phyloP scores from a whole-genome alignment of 2,113 vertebrate genomes.

The Ranitomeya imitator region DNA sequence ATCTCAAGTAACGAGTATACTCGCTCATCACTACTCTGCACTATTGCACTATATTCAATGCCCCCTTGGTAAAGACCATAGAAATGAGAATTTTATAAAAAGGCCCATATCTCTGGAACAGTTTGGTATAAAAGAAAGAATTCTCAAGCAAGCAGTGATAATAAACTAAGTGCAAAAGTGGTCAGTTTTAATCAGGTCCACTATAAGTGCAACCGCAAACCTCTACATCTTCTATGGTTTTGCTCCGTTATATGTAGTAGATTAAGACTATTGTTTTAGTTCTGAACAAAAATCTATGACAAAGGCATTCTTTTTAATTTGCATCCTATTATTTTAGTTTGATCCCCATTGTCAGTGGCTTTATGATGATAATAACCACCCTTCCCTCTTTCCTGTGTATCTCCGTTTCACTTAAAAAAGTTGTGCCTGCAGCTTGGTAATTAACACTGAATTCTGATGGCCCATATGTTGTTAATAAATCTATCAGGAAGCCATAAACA shows the following conservation, averaged over 20 bases:
- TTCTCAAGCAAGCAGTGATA: no score
- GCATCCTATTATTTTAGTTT: neutral
- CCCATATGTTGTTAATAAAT: slow-evolving; percentile 55
- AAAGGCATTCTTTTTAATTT: neutral
- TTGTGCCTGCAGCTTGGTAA: neutral
- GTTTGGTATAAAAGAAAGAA: no score
- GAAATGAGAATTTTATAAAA: no score
- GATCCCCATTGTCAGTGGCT: neutral
- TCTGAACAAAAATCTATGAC: neutral
- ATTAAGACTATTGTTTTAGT: neutral
- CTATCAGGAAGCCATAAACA: slow-evolving; percentile 32
- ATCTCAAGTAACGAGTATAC: no score
- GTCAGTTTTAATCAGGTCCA: no score
- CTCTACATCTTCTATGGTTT: neutral
- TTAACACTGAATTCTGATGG: slow-evolving; percentile 40
- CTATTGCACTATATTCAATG: no score
- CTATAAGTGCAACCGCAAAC: neutral
- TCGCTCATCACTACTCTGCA: no score
- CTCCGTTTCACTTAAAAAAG: slow-evolving; percentile 15
- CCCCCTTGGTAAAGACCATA: no score
- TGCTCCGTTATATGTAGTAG: neutral
- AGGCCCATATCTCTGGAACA: no score
- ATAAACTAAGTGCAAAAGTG: no score
- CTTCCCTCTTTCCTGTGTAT: neutral
- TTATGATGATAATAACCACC: slow-evolving; percentile 17